Percentiles rank a stretch among this genome's conserved stretches.
Evolutionary conservation across 35 echinoderm and acorn worm species (phyloP).

Genomic region (Chiridota heheva): DNA sequence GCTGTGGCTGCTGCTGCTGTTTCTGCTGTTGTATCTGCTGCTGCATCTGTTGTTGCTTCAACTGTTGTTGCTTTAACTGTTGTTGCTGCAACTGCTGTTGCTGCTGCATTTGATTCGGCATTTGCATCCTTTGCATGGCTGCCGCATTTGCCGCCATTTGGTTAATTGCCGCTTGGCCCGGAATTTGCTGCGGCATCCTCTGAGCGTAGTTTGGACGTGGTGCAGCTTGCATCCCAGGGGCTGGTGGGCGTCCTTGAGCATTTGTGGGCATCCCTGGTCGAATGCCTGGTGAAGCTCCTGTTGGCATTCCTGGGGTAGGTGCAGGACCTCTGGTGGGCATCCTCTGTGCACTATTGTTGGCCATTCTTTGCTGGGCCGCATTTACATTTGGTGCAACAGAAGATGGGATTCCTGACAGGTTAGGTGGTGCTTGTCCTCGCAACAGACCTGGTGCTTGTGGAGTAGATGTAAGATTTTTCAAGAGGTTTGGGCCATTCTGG

Average conservation of each 20-base stretch:
- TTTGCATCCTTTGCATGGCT: background rate
- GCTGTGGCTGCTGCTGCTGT: background rate
- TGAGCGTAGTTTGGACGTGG: background rate
- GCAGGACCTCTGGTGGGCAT: background rate
- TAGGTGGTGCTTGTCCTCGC: background rate
- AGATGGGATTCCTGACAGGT: background rate
- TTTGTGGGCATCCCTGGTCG: background rate
- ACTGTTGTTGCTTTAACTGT: background rate
- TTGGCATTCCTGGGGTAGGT: background rate
- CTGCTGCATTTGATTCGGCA: background rate
- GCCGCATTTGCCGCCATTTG: background rate
- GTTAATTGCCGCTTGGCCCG: background rate
- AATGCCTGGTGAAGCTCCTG: background rate
- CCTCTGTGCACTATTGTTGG: background rate
- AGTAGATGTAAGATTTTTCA: conserved; percentile 50
- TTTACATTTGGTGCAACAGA: background rate
- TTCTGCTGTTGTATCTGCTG: background rate
- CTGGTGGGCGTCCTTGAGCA: background rate
- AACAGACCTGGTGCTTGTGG: conserved; percentile 14
- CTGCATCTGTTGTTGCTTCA: background rate
- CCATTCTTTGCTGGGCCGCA: conserved; percentile 6
- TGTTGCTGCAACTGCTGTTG: conserved; percentile 2
- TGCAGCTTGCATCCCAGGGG: background rate
- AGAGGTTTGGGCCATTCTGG: conserved; percentile 76
- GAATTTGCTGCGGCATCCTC: background rate